Evolutionary conservation across 2,888 invertebrate genomes (phyloP).

Genomic region (Chalcis sispes): DNA sequence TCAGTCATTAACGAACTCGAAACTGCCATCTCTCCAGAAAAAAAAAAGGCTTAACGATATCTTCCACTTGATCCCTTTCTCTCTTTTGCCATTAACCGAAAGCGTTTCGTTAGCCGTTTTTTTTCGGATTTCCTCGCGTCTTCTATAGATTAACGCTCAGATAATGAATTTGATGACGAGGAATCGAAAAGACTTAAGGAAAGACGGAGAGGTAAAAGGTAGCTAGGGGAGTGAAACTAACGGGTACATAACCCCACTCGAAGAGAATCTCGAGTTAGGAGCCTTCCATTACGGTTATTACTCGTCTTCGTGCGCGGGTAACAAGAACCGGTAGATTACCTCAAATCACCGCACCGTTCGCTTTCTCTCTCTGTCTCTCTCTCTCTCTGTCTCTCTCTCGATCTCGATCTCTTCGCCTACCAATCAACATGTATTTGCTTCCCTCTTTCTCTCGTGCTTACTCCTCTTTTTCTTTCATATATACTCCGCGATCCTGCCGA

Average conservation of each 20-base stretch:
- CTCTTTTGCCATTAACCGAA: conserved; percentile 6
- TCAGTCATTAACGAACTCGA: too few species aligned
- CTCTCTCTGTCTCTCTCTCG: too few species aligned
- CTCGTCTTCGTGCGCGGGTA: conserved; percentile 70
- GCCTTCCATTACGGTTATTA: conserved; percentile 73
- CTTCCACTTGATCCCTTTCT: background rate
- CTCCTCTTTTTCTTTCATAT: background rate
- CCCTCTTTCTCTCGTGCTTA: background rate
- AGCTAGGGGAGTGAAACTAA: conserved; percentile 58
- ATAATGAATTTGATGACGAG: conserved; percentile 40
- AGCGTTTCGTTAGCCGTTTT: background rate
- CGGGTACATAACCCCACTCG: conserved; percentile 51
- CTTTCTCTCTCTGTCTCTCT: too few species aligned
- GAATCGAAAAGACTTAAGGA: conserved; percentile 40
- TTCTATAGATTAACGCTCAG: conserved; percentile 23
- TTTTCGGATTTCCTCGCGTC: conserved; percentile 11
- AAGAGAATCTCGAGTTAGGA: too few species aligned
- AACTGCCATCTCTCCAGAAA: too few species aligned
- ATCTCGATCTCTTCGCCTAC: conserved; percentile 33
- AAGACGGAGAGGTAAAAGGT: conserved; percentile 60
- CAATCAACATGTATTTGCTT: conserved; percentile 26
- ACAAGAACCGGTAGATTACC: conserved; percentile 73
- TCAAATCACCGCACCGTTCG: conserved; percentile 68
- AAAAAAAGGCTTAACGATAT: too few species aligned
- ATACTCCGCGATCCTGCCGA: conserved; percentile 12